Conservation (phyloP, 1,140 invertebrate genomes). For the Himalopsyche phryganea region DNA sequence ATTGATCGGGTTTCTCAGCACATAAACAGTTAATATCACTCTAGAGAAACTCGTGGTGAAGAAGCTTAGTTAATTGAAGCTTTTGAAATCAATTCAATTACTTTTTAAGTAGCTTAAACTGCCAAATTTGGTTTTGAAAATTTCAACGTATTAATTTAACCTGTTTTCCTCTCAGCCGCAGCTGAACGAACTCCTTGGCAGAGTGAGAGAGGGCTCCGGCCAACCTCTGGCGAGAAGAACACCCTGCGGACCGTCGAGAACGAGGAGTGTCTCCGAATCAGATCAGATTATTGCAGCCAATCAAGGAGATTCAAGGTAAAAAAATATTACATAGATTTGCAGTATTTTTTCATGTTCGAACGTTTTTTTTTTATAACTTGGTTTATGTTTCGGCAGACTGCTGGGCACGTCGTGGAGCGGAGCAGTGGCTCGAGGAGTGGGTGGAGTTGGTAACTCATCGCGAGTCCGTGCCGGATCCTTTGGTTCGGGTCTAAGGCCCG, state of each 20-base stretch:
- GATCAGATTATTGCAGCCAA: constrained; percentile 15
- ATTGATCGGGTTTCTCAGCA: too few relatives aligned
- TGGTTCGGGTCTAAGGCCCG: constrained; percentile 20
- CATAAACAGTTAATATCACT: too few relatives aligned
- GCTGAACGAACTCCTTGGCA: constrained; percentile 29
- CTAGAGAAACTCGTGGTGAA: too few relatives aligned
- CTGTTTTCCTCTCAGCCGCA: constrained; percentile 21
- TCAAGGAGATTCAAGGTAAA: neutral
- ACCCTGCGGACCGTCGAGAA: constrained; percentile 13
- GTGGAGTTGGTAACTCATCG: neutral
- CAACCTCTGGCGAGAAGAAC: constrained; percentile 22
- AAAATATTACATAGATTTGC: neutral
- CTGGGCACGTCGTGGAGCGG: constrained; percentile 26
- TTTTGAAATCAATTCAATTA: neutral
- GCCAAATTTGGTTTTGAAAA: too few relatives aligned
- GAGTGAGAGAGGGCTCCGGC: constrained; percentile 20
- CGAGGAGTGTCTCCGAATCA: constrained; percentile 26
- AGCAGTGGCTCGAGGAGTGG: neutral
- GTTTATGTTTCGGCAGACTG: neutral
- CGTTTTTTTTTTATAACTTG: neutral
- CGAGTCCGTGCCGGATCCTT: constrained; percentile 26
- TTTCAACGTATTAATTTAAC: too few relatives aligned
- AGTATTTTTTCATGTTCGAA: neutral
- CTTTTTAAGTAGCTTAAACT: neutral
- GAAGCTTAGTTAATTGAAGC: too few relatives aligned